Evolutionary conservation across 2,888 invertebrate species (phyloP), one percentile per base, ranked within the genome.

Genomic region (Bimastos eiseni): DNA sequence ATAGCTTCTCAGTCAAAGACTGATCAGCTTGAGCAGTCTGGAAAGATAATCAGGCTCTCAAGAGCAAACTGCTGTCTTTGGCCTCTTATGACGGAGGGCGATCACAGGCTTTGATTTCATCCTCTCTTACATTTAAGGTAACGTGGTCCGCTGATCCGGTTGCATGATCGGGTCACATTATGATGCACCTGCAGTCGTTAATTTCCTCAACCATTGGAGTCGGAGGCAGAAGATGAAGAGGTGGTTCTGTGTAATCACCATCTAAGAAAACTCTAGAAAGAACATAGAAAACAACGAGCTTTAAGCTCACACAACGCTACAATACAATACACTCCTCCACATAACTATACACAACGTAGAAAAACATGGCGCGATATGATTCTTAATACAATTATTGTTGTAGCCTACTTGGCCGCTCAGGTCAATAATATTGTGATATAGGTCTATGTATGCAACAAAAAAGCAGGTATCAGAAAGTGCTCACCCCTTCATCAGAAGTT

Each of bases 151-250:
- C 36, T 36, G 86, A 86, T 36, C 37, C 17, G 36, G 11, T 86
- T 36, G 5, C 36, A 34, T 86, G 36, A 83, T 49, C 37, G n/a
- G 55, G 49, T 91, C 86, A 92, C 91, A 92, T 92, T 49, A 92
- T 88, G 89, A 84, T 49, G 90, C 93, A 93, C 36, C 91, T 70
- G 49, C 93, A 93, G 91, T 93, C 93, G 89, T 93, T 93, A 70
- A 92, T 89, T 83, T 93, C 93, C 88, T 93, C 93, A n/a, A 93
- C 93, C 89, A 90, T 90, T 37, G 93, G 92, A 11, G 92, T 44
- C 24, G 92, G 91, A 70, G 93, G 93, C 34, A 93, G 91, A 37
- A 91, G 90, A 36, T 91, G 90, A 11, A 90, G 89, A 0, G 92
- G 91, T 3, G 93, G 93, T 70, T 93, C 93, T 30, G 89, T 86